A percentile compares a stretch with the other conserved stretches of the same genome.
These are phyloP conservation scores for Hoplias malabaricus DNA, from an alignment of 2,113 vertebrate genomes.

Conservation along the genomic window DNA sequence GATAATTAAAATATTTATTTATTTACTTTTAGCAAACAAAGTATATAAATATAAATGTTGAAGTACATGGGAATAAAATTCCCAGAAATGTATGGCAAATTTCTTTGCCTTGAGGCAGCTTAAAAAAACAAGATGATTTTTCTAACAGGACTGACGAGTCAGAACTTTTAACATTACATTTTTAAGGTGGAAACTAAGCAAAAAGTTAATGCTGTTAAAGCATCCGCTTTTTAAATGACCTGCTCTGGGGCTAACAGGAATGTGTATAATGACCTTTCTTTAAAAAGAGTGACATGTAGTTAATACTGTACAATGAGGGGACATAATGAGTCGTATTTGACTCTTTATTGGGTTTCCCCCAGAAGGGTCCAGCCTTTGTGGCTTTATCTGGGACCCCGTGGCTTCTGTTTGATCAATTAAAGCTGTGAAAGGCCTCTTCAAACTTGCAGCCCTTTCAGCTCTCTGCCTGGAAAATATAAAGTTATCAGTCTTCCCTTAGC, in stretches of 20 bases:
- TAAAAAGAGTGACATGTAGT: constrained; percentile 63
- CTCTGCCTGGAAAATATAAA: constrained; percentile 76
- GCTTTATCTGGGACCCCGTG: constrained; percentile 74
- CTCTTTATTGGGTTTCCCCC: constrained; percentile 64
- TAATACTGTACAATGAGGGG: constrained; percentile 70
- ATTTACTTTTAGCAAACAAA: no score
- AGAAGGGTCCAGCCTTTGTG: constrained; percentile 74
- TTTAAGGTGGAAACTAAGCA: background rate
- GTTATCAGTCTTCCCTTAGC: constrained; percentile 78
- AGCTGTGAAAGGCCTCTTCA: constrained; percentile 69
- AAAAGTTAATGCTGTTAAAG: constrained; percentile 26
- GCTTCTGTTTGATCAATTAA: constrained; percentile 80
- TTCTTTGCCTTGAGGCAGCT: no score
- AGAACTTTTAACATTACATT: no score
- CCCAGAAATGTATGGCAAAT: no score
- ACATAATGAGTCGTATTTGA: constrained; percentile 75
- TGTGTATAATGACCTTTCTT: constrained; percentile 62
- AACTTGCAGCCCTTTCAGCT: constrained; percentile 61
- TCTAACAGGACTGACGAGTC: no score
- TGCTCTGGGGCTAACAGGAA: constrained; percentile 60
- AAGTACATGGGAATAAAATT: no score
- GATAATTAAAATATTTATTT: no score
- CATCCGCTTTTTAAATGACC: constrained; percentile 40
- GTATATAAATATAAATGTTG: no score
- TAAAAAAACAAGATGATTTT: no score